Conservation (phyloP, 2,888 invertebrate species). For the Spodoptera littoralis region DNA sequence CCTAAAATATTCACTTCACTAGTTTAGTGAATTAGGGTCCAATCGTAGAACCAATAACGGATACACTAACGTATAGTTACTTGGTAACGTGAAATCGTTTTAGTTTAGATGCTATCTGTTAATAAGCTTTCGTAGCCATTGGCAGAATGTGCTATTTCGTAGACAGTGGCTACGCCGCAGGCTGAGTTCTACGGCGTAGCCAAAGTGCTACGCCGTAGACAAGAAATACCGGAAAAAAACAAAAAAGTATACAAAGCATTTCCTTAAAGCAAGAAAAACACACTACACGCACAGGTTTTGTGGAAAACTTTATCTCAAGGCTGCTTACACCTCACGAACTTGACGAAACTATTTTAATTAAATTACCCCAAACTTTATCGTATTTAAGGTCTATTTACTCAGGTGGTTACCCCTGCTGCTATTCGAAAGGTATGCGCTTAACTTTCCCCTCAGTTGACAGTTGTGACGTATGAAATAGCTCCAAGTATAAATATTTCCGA, state of each 20-base stretch:
- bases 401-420: conserved; percentile 20
- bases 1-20: too few species aligned
- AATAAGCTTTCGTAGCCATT: too few species aligned
- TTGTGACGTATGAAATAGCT: conserved; percentile 29
- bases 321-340: conserved; percentile 18
- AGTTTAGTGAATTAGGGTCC: too few species aligned
- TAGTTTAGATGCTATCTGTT: too few species aligned
- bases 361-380: conserved; percentile 41
- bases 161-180: too few species aligned
- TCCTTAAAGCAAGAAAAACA: conserved; percentile 1
- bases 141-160: too few species aligned
- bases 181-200: background rate
- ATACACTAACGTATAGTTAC: too few species aligned
- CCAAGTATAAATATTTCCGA: conserved; percentile 27
- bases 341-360: conserved; percentile 47
- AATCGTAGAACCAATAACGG: too few species aligned
- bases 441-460: conserved; percentile 37
- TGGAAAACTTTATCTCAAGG: conserved; percentile 20
- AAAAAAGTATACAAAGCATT: too few species aligned
- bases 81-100: too few species aligned
- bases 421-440: conserved; percentile 33
- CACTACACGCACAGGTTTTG: conserved; percentile 19
- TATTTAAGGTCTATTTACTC: conserved; percentile 45
- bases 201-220: conserved; percentile 6
- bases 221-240: background rate